Conservation (phyloP, 2,113 vertebrate species). For the Pterophyllum scalare region DNA sequence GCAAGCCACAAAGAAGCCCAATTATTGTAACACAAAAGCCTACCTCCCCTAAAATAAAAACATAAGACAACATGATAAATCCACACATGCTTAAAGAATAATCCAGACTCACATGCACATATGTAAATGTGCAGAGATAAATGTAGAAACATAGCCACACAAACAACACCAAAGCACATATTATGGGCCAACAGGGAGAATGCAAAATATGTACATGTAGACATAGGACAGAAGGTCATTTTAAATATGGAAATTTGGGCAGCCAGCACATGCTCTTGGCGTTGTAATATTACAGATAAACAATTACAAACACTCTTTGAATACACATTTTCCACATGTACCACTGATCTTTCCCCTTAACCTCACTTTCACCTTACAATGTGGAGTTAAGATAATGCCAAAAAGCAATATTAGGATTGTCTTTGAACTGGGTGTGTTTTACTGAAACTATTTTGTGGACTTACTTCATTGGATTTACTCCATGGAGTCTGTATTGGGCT, state of each 20-base stretch:
- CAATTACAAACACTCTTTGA: background rate
- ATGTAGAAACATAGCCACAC: background rate
- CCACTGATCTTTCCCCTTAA: conserved; percentile 4
- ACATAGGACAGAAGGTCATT: conserved; percentile 46
- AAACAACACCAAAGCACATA: conserved; percentile 28
- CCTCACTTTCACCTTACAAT: background rate
- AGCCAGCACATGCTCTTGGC: conserved; percentile 8
- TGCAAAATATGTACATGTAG: conserved; percentile 31
- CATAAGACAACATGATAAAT: background rate
- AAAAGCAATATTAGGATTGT: background rate
- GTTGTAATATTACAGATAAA: conserved; percentile 24
- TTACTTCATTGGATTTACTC: background rate
- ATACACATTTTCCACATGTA: conserved; percentile 11
- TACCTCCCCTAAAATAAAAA: conserved; percentile 4
- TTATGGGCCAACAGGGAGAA: conserved; percentile 24
- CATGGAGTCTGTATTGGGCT: background rate
- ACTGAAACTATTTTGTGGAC: background rate
- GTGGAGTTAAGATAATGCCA: background rate
- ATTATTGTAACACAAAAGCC: background rate
- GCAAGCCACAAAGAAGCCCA: conserved; percentile 7
- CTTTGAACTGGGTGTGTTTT: background rate
- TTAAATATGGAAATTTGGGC: conserved; percentile 54
- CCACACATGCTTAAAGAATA: background rate
- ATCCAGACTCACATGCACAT: background rate
- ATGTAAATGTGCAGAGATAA: background rate